These are phyloP conservation scores for Leucophenga montana DNA, from an alignment of 2,888 invertebrate genomes.

Conservation along the genomic window DNA sequence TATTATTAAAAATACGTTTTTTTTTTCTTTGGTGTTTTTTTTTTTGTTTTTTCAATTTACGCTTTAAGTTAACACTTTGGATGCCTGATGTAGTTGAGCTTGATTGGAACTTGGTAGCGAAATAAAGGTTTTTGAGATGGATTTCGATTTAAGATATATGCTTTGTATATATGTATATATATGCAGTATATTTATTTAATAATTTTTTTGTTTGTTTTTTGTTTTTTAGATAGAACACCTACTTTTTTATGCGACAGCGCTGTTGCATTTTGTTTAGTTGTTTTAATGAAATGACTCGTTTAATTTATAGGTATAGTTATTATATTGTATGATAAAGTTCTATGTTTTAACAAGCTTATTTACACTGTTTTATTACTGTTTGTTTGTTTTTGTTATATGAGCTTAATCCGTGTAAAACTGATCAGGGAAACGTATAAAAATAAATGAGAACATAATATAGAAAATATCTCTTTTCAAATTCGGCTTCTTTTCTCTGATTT, in stretches of 20 bases:
- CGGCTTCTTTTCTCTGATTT: neutral
- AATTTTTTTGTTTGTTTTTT: neutral
- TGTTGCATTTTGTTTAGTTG: neutral
- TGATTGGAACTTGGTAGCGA: slow-evolving; percentile 48
- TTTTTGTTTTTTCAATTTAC: slow-evolving; percentile 13
- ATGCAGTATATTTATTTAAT: neutral
- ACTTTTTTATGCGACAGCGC: neutral
- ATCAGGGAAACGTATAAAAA: slow-evolving; percentile 32
- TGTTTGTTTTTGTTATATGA: neutral
- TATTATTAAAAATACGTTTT: neutral
- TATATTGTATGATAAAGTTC: slow-evolving; percentile 8
- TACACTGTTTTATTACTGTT: slow-evolving; percentile 42
- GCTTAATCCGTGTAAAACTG: neutral
- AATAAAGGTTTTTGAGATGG: slow-evolving; percentile 56
- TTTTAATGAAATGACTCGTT: slow-evolving; percentile 15
- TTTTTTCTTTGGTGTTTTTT: neutral
- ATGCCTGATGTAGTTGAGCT: neutral
- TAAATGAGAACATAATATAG: slow-evolving; percentile 11
- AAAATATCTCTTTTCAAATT: slow-evolving; percentile 15
- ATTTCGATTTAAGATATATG: slow-evolving; percentile 39
- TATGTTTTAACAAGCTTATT: slow-evolving; percentile 55
- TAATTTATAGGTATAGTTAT: neutral
- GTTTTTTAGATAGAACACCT: neutral
- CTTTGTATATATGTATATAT: neutral
- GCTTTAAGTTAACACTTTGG: neutral